Evolutionary conservation across 2,113 vertebrate species (phyloP).

Genomic region (Andinoacara biseriatus): DNA sequence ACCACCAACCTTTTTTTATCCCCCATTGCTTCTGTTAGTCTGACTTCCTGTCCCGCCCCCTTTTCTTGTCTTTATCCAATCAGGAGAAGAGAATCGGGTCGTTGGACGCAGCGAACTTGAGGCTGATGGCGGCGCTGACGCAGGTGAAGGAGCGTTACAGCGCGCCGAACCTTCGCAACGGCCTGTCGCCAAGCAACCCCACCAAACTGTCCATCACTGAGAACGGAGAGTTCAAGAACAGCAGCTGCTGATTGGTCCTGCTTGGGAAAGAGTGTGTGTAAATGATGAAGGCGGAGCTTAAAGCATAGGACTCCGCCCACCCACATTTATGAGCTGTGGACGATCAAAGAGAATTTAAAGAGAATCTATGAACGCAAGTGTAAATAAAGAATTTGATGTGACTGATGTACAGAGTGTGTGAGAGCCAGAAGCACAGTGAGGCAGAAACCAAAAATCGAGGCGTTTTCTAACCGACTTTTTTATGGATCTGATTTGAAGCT

Average conservation of each 20-base stretch:
- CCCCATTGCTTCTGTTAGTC: neutral
- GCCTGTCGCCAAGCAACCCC: conserved; percentile 91
- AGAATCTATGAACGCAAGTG: conserved; percentile 33
- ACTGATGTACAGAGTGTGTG: conserved; percentile 25
- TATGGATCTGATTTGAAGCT: conserved; percentile 45
- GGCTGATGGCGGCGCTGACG: conserved; percentile 93
- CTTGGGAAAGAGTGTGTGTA: neutral
- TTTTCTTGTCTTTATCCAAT: conserved; percentile 52
- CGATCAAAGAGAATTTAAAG: neutral
- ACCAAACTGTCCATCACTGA: conserved; percentile 99
- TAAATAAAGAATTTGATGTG: conserved; percentile 49
- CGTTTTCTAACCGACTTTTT: conserved; percentile 62
- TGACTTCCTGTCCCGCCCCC: conserved; percentile 23
- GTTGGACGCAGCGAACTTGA: conserved; percentile 93
- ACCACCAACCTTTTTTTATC: too few species aligned
- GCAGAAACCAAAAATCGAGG: conserved; percentile 50
- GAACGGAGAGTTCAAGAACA: conserved; percentile 98
- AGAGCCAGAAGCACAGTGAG: conserved; percentile 60
- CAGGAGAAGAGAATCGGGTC: conserved; percentile 95
- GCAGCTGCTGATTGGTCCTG: conserved; percentile 87
- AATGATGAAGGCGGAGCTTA: conserved; percentile 39
- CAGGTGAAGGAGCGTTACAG: conserved; percentile 97
- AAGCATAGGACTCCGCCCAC: conserved; percentile 37
- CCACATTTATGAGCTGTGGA: neutral
- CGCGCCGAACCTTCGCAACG: conserved; percentile 86